These are phyloP conservation scores for Cossypha niveicapilla DNA, from an alignment of 2,797 vertebrate species.

Conservation along the genomic window DNA sequence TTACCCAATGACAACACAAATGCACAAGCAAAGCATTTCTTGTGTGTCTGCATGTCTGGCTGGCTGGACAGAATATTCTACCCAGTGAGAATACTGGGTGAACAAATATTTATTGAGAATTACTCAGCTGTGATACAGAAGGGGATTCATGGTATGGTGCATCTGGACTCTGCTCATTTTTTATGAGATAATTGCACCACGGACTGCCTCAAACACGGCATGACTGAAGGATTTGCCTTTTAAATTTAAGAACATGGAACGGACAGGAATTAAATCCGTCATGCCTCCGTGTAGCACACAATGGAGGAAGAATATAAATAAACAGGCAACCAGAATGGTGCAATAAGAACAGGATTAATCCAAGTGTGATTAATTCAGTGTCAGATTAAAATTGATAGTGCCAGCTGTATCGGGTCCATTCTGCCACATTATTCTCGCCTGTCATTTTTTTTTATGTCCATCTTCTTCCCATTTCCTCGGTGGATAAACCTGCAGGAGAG, in stretches of 20 bases:
- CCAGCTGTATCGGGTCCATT: conserved; percentile 85
- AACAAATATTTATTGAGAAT: conserved; percentile 91
- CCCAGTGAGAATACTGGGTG: conserved; percentile 78
- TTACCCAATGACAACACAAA: background rate
- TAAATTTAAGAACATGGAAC: conserved; percentile 71
- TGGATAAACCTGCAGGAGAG: conserved; percentile 81
- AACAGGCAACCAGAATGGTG: conserved; percentile 71
- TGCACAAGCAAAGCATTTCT: background rate
- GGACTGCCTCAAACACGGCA: conserved; percentile 70
- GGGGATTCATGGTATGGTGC: conserved; percentile 71
- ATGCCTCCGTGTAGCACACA: conserved; percentile 66
- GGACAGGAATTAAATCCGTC: conserved; percentile 76
- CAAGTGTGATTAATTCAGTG: conserved; percentile 87
- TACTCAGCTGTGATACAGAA: conserved; percentile 77
- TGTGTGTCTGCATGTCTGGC: background rate
- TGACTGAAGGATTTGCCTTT: conserved; percentile 69
- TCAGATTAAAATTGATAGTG: conserved; percentile 84
- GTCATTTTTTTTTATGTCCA: conserved; percentile 65
- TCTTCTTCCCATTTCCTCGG: conserved; percentile 67
- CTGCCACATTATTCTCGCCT: conserved; percentile 63
- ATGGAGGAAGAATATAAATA: conserved; percentile 70
- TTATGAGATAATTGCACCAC: conserved; percentile 79
- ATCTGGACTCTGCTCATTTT: conserved; percentile 79
- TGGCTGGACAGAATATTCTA: background rate
- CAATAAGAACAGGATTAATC: conserved; percentile 80